Evolutionary conservation across 1,140 invertebrate genomes (phyloP), one percentile per base, ranked within the genome.

Genomic region (Anastatus disparis): DNA sequence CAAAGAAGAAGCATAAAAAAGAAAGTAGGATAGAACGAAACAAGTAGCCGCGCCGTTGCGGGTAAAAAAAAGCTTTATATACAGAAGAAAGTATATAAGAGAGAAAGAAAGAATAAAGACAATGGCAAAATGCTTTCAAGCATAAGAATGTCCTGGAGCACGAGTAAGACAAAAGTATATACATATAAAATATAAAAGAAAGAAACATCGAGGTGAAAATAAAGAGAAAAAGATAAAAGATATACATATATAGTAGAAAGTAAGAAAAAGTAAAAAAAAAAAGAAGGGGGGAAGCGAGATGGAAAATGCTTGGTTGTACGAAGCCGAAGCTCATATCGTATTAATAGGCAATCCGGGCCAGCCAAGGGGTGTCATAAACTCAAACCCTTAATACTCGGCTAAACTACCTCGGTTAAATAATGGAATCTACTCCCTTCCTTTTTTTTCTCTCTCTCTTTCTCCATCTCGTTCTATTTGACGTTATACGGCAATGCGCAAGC

Each of bases 351-450:
- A 86, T 86, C 84, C 83, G 82, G 80, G 79, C n/a, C 82, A 82
- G 81, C 81, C 79, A 81, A 85, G 84, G 84, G 82, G 84, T 85
- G 84, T 86, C 83, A 85, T 86, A 86, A 86, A 86, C 84, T 84
- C 82, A 82, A 85, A 84, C 83, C 84, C 83, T 83, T 85, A 85
- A 86, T 86, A 86, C 83, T 85, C 83, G 82, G 79, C 82, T 86
- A 85, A 86, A 86, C 84, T 86, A 86, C 83, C 83, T 85, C 82
- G 84, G 83, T 85, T 86, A 84, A 86, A 86, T 86, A 86, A 86
- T 86, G 84, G 81, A 86, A 85, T 83, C 31, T 6, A 6, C 80
- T 78, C 62, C 29, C 53, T 27, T 38, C 7, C 27, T 46, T 3
- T 61, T 1, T 27, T 15, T 20, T 20, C 1, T n/a, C 24, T 12